These are phyloP conservation scores for Hirtodrosophila alboralis DNA, from an alignment of 2,888 invertebrate genomes.

Conservation along the genomic window DNA sequence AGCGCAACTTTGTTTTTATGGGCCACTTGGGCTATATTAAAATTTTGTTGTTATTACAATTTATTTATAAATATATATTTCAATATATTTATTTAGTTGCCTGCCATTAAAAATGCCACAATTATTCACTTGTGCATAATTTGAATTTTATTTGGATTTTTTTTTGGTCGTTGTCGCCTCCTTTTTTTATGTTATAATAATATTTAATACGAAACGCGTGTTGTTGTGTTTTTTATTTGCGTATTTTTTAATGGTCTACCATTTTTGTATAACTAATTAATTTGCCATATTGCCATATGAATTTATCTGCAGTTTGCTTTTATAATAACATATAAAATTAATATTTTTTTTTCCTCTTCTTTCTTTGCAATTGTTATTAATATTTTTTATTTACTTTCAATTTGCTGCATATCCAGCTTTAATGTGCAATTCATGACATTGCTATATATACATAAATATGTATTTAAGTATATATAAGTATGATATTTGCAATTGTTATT, in stretches of 20 bases:
- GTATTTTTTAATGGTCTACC: slow-evolving; percentile 51
- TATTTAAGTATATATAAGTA: slow-evolving; percentile 9
- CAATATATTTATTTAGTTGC: slow-evolving; percentile 42
- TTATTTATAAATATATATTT: slow-evolving; percentile 14
- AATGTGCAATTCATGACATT: slow-evolving; percentile 63
- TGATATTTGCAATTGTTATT: slow-evolving; percentile 60
- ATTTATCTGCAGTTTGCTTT: slow-evolving; percentile 54
- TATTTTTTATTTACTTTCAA: slow-evolving; percentile 68
- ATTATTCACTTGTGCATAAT: slow-evolving; percentile 77
- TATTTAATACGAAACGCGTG: slow-evolving; percentile 29
- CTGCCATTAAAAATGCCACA: slow-evolving; percentile 65
- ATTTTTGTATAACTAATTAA: slow-evolving; percentile 75
- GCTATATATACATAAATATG: too few relatives aligned
- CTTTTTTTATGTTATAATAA: slow-evolving; percentile 12
- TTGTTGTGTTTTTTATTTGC: slow-evolving; percentile 35
- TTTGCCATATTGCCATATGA: slow-evolving; percentile 64
- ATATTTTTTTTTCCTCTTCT: slow-evolving; percentile 20
- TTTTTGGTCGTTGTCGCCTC: slow-evolving; percentile 4
- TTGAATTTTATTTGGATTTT: slow-evolving; percentile 65
- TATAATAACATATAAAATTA: slow-evolving; percentile 51
- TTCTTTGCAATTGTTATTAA: slow-evolving; percentile 16
- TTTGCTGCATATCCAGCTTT: slow-evolving; percentile 66
- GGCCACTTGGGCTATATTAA: slow-evolving; percentile 72
- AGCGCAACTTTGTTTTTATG: slow-evolving; percentile 59
- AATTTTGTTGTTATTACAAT: slow-evolving; percentile 36